Evolutionary conservation across 2,888 invertebrate genomes (phyloP).

Genomic region (Metopia argyrocephala): DNA sequence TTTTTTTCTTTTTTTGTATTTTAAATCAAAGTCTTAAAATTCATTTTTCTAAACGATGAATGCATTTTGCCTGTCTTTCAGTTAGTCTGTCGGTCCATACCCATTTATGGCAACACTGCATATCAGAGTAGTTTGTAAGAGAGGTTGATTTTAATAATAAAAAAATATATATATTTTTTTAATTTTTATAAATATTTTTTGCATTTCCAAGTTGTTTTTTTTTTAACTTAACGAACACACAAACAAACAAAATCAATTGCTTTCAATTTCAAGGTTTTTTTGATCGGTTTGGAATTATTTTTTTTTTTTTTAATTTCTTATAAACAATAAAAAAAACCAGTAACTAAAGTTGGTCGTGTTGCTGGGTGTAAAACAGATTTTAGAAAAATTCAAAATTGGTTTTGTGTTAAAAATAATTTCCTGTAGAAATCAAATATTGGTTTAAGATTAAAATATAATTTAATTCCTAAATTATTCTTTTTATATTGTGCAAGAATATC

Average conservation of each 20-base stretch:
- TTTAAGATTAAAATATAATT: too few species aligned
- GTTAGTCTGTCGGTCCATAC: background rate
- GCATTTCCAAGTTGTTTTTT: conserved; percentile 18
- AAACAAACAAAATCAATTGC: conserved; percentile 65
- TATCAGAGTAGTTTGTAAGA: conserved; percentile 50
- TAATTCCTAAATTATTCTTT: too few species aligned
- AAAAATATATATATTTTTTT: too few species aligned
- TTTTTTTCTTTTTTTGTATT: conserved; percentile 30
- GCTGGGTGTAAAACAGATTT: background rate
- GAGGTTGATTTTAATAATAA: conserved; percentile 47
- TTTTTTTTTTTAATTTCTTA: conserved; percentile 39
- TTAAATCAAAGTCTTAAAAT: conserved; percentile 31
- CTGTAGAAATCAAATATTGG: background rate
- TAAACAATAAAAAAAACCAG: background rate
- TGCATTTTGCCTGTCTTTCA: background rate
- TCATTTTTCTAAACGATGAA: conserved; percentile 36
- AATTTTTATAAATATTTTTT: background rate
- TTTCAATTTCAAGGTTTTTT: conserved; percentile 68
- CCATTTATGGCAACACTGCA: conserved; percentile 46
- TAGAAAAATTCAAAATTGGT: background rate
- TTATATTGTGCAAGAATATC: too few species aligned
- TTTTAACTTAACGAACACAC: conserved; percentile 10
- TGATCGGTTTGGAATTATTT: conserved; percentile 52
- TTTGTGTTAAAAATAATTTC: background rate
- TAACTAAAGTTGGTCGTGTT: conserved; percentile 46